These are phyloP conservation scores for Steatocranus sp. DNA, from an alignment of 2,797 vertebrate species.

Conservation along the genomic window DNA sequence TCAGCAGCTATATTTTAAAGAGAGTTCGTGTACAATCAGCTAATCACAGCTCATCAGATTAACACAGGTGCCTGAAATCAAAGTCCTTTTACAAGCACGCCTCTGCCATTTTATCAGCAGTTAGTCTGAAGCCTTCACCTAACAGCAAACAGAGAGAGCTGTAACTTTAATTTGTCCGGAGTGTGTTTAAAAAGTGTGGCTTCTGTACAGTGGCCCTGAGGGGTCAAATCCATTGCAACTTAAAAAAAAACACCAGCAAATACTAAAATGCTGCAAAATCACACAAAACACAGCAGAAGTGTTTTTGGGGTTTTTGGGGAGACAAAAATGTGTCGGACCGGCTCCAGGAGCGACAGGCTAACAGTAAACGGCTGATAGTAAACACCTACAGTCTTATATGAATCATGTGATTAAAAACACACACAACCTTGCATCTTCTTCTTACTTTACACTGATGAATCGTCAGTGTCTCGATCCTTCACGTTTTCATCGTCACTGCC, in stretches of 20 bases:
- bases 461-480: neutral
- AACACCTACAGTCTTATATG: neutral
- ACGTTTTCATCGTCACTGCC: neutral
- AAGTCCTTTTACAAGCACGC: neutral
- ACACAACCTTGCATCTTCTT: neutral
- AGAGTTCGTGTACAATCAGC: neutral
- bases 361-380: neutral
- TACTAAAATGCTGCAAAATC: neutral
- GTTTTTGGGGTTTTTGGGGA: neutral
- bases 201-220: neutral
- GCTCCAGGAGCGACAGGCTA: accelerated
- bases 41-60: neutral
- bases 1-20: neutral
- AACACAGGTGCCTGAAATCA: neutral
- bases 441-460: neutral
- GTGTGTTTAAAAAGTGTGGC: neutral
- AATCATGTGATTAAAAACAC: accelerated
- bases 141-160: neutral
- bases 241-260: neutral
- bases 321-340: accelerated
- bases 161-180: accelerated
- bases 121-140: accelerated
- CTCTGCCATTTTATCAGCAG: neutral
- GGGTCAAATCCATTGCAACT: neutral
- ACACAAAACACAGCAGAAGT: neutral